Evolutionary conservation across 2,797 vertebrate species (phyloP), one percentile per base, ranked within the genome.

Genomic region (Catamblyrhynchus diadema): DNA sequence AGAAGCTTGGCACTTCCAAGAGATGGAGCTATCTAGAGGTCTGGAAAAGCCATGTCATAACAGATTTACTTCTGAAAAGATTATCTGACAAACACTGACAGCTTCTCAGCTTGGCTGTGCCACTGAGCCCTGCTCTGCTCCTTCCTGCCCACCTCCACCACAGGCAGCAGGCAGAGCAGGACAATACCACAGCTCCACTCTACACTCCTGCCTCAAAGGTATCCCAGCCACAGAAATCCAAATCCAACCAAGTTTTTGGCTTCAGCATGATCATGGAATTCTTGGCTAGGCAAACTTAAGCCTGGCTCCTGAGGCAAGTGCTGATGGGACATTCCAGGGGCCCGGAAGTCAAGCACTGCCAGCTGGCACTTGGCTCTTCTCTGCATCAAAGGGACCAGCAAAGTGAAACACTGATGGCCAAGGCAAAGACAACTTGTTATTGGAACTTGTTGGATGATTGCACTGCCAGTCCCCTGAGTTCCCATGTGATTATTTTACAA

Each of bases 271-370:
- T 7, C 20, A 39, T 23, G 14, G 14, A 80, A 42, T 80, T 72
- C 44, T 67, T 13, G 28, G 10, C 79, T 19, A 35, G 37, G 20
- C 30, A 59, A 59, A 60, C 5, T 24, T 37, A 25, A 77, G 20
- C n/a, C 18, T 12, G 10, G 10, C 7, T 84, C 81, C 39, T 25
- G 77, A 51, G 33, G 67, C 35, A 50, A 57, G 28, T 16, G 66
- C 35, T n/a, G 53, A 19, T 3, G 11, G 59, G 8, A 62, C 6
- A 3, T 33, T 70, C 28, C 54, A 72, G 67, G 66, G 25, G 73
- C 62, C 20, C 1, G 0, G 20, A 69, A 72, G 9, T 14, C 37
- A 60, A 65, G 50, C 3, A 0, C 0, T 83, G 24, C 53, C 69
- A 86, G 47, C 47, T 71, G 37, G 33, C 33, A 82, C 53, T 66